Base-by-base conservation (phyloP, 2,888 invertebrate species). In the Flabesymbios commensalis region DNA sequence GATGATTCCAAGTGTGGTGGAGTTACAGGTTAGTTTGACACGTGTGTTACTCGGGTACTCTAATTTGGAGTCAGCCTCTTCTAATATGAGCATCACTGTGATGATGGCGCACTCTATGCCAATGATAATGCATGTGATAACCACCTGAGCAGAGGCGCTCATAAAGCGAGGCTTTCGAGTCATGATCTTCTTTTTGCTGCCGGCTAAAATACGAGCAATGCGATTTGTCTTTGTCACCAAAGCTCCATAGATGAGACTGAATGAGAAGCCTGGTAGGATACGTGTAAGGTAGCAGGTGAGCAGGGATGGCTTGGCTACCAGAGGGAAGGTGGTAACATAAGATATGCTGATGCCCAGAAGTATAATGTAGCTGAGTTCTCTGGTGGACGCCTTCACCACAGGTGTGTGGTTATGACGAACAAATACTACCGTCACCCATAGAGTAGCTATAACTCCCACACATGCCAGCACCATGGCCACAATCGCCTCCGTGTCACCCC, bases 151-250 rank as follows among this genome's bases (percentile, higher is more conserved):
- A 1, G 75, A 74, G 24, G 80, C 78, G 63, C 78, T 79, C 78
- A 97, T 95, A 81, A 96, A 94, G 52, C 92, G 90, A 1, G 96
- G 96, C 65, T 96, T 87, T 82, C 94, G 86, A 0, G 88, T 89
- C 48, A 89, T 92, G 4, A 97, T 96, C 26, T 94, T 92, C 76
- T 92, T 91, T 80, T 94, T 95, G 77, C 94, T 92, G n/a, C 96
- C 95, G 80, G 95, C 94, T 84, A 98, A 92, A 79, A 98, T 98
- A 51, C 98, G 86, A 0, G 96, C 91, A 68, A 99, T 99, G 56
- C 98, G 86, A 85, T 97, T 98, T 14, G 98, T 98, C 86, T 98
- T 98, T 52, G 98, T 98, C 57, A 98, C 87, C 31, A 99, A 86
- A 0, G 98, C 94, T 0, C 95, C 95, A 85, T 98, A 98, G 42